Conservation (phyloP, 64 coral and sea anemone species). For the Hydrozoanthus tunicans region DNA sequence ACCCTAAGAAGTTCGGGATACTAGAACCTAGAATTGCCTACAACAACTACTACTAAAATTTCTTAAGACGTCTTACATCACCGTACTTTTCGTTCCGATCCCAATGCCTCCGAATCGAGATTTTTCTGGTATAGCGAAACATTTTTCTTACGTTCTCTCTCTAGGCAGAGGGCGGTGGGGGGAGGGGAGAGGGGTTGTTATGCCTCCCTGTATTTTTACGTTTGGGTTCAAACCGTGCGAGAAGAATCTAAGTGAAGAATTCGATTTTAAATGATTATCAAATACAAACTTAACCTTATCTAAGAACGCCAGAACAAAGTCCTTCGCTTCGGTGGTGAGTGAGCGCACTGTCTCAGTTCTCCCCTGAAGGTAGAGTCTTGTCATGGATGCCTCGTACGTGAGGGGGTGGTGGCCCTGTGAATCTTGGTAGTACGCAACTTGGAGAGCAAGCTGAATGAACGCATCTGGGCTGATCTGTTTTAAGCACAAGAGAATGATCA, state of each 20-base stretch:
- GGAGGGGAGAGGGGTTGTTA: background rate
- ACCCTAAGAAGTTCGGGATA: too few relatives aligned
- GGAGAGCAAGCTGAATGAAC: constrained; percentile 88
- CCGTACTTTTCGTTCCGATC: too few relatives aligned
- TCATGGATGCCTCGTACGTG: constrained; percentile 95
- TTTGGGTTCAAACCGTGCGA: too few relatives aligned
- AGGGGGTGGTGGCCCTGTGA: constrained; percentile 77
- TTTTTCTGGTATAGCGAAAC: too few relatives aligned
- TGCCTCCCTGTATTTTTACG: too few relatives aligned
- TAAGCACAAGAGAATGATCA: background rate
- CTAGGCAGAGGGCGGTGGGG: too few relatives aligned
- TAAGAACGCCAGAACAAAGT: constrained; percentile 83
- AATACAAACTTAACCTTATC: constrained; percentile 19
- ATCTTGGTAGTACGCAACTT: constrained; percentile 90
- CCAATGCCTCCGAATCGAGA: too few relatives aligned
- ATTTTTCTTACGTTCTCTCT: too few relatives aligned
- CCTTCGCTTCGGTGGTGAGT: constrained; percentile 80
- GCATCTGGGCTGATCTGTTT: constrained; percentile 90
- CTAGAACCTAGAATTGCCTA: too few relatives aligned
- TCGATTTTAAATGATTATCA: too few relatives aligned
- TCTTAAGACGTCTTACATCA: too few relatives aligned
- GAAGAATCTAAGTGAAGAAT: background rate
- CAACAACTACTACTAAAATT: too few relatives aligned
- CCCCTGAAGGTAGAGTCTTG: constrained; percentile 86
- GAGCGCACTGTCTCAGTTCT: constrained; percentile 94